phyloP scores from a whole-genome alignment of 2,888 invertebrate genomes.

The Arctia plantaginis region DNA sequence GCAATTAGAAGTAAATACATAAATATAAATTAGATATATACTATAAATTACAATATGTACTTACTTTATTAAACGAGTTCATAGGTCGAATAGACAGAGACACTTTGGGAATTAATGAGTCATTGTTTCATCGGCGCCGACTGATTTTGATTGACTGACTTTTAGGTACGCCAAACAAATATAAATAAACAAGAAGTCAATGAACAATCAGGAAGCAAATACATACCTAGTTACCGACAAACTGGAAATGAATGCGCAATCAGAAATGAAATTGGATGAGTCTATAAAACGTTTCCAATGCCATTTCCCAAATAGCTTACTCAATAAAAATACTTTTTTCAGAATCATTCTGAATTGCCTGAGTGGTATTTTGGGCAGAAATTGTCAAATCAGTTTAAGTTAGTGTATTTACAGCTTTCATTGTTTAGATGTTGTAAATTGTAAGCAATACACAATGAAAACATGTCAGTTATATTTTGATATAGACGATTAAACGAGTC shows the following conservation, averaged over 20 bases:
- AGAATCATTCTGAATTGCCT: not conserved
- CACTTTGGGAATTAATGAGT: too few species aligned
- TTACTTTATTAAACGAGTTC: too few species aligned
- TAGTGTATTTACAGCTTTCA: not conserved
- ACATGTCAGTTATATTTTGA: too few species aligned
- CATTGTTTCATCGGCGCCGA: too few species aligned
- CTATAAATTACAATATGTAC: too few species aligned
- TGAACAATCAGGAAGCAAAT: not conserved
- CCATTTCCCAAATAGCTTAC: slow-evolving; percentile 14
- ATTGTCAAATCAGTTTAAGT: not conserved
- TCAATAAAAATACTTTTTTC: not conserved
- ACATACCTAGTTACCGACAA: slow-evolving; percentile 3
- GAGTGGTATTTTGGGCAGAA: not conserved
- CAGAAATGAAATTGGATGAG: slow-evolving; percentile 13
- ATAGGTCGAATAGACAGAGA: too few species aligned
- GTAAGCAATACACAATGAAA: too few species aligned
- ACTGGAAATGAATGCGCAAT: slow-evolving; percentile 10
- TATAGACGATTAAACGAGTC: too few species aligned
- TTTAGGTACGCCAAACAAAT: not conserved
- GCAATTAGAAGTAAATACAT: too few species aligned
- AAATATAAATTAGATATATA: too few species aligned
- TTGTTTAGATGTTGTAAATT: not conserved
- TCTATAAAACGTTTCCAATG: slow-evolving; percentile 12
- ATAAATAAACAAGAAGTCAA: not conserved
- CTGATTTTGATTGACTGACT: not conserved